Percentiles rank a stretch among this genome's conserved stretches.
Conservation (phyloP, 2,888 invertebrate genomes). For the Melinaea marsaeus region DNA sequence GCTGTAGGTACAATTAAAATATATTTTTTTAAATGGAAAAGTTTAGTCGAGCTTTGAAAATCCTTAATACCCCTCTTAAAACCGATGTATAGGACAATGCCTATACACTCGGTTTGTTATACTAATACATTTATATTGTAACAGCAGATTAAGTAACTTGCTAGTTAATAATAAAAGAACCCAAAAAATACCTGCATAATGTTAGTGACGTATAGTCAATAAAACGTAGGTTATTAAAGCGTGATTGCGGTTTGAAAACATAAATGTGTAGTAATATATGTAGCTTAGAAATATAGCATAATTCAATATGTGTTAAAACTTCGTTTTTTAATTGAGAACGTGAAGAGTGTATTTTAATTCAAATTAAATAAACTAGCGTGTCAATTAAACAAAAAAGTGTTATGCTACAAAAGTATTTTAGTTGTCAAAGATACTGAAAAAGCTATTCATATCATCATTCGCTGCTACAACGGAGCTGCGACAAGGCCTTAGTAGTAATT, state of each 20-base stretch:
- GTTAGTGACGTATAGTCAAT: constrained; percentile 52
- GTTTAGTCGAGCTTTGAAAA: too few relatives aligned
- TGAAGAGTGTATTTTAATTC: background rate
- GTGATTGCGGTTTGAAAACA: constrained; percentile 27
- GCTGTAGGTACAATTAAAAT: too few relatives aligned
- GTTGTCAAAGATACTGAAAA: constrained; percentile 68
- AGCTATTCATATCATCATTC: constrained; percentile 64
- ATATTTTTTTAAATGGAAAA: too few relatives aligned
- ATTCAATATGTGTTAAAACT: too few relatives aligned
- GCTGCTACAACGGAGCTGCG: constrained; percentile 38
- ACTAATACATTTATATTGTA: background rate
- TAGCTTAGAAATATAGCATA: background rate
- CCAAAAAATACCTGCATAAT: constrained; percentile 52
- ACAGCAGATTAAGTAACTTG: constrained; percentile 33
- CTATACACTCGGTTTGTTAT: too few relatives aligned
- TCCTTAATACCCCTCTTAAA: too few relatives aligned
- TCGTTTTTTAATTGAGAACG: background rate
- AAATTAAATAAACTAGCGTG: constrained; percentile 37
- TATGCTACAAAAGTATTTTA: constrained; percentile 61
- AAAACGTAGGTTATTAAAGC: constrained; percentile 23
- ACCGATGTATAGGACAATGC: too few relatives aligned
- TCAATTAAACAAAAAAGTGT: constrained; percentile 63
- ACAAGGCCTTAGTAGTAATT: background rate
- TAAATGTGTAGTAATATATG: background rate
- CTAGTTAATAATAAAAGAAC: constrained; percentile 33